These are phyloP conservation scores for Ectemnius lituratus DNA, from an alignment of 2,888 invertebrate genomes.

Conservation along the genomic window DNA sequence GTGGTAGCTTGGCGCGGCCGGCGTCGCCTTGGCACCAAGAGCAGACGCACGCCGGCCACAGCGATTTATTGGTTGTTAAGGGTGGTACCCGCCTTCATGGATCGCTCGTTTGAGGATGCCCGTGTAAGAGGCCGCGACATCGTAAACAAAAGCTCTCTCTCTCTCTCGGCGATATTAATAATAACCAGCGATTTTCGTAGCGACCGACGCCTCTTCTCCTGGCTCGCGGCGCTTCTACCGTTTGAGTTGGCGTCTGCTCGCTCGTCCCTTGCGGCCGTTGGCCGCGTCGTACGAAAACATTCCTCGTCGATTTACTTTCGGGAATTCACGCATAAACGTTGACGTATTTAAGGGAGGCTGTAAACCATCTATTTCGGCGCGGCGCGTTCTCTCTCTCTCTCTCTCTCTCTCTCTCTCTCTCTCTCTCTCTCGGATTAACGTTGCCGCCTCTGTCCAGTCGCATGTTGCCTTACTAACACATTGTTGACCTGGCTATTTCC, in stretches of 20 bases:
- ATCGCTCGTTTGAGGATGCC: background rate
- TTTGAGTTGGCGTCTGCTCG: conserved; percentile 70
- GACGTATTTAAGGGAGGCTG: conserved; percentile 76
- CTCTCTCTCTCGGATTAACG: conserved; percentile 44
- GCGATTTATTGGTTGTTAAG: conserved; percentile 1
- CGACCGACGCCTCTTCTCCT: background rate
- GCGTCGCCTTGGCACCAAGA: background rate
- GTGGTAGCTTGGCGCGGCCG: too few species aligned
- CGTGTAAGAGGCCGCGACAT: conserved; percentile 57
- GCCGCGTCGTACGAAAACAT: conserved; percentile 74
- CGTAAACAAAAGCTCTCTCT: conserved; percentile 61
- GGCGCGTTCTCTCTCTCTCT: conserved; percentile 49
- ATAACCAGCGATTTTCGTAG: conserved; percentile 54
- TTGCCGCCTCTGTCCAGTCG: too few species aligned
- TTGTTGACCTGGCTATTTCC: too few species aligned
- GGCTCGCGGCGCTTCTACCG: conserved; percentile 53
- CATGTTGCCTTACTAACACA: too few species aligned
- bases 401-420: conserved; percentile 51
- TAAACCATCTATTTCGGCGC: conserved; percentile 77
- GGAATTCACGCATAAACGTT: conserved; percentile 76
- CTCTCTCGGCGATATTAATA: conserved; percentile 68
- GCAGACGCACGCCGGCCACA: background rate
- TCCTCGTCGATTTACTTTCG: conserved; percentile 76
- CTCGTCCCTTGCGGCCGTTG: conserved; percentile 21
- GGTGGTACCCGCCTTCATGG: background rate